phyloP scores from a whole-genome alignment of 2,797 vertebrate genomes.

The Syngnathus acus region DNA sequence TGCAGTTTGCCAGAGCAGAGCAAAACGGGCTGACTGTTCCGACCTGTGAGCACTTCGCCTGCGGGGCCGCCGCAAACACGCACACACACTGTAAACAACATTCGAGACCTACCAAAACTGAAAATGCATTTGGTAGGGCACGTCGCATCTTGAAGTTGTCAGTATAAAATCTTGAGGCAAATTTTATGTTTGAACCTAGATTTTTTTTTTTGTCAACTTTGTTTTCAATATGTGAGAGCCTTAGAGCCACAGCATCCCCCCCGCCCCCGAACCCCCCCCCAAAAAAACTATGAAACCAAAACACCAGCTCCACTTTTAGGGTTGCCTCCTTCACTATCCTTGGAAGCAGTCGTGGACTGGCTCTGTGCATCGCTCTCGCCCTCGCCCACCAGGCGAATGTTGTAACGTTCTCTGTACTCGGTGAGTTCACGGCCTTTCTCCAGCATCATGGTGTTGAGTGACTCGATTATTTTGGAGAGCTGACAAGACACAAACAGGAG shows the following conservation, averaged over 20 bases:
- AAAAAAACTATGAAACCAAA: constrained; percentile 77
- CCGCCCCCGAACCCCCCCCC: too few relatives aligned
- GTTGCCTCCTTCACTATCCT: constrained; percentile 67
- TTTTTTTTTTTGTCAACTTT: constrained; percentile 8
- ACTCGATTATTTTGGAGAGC: constrained; percentile 82
- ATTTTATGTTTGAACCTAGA: constrained; percentile 14
- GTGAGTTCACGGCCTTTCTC: constrained; percentile 86
- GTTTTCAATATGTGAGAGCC: not conserved
- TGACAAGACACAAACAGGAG: constrained; percentile 30
- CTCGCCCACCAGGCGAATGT: constrained; percentile 87
- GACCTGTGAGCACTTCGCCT: not conserved
- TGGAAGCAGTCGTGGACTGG: constrained; percentile 58
- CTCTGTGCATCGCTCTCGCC: constrained; percentile 66
- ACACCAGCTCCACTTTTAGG: constrained; percentile 80
- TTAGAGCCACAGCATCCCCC: not conserved
- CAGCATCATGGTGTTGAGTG: constrained; percentile 82
- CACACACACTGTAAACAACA: not conserved
- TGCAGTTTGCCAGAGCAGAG: not conserved
- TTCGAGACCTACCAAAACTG: not conserved
- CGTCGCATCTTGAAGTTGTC: not conserved
- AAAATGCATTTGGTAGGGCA: not conserved
- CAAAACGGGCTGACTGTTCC: too few relatives aligned
- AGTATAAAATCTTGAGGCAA: constrained; percentile 1
- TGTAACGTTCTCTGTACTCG: constrained; percentile 89
- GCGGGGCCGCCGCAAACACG: not conserved